A percentile compares a stretch with the other conserved stretches of the same genome.
Conservation (phyloP, 2,113 vertebrate genomes). For the Sinocyclocheilus rhinocerous region DNA sequence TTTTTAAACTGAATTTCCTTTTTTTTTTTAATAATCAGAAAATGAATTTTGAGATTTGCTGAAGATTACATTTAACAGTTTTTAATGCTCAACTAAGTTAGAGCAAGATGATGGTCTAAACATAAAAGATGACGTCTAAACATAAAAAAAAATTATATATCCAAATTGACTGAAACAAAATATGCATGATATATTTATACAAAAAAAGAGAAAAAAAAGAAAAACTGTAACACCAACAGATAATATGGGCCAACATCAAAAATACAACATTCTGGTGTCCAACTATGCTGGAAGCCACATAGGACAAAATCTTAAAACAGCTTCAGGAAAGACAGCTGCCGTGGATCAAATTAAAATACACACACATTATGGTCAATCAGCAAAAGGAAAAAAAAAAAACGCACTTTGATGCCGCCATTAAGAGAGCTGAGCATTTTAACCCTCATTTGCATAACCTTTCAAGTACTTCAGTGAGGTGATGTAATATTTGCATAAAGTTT, state of each 20-base stretch:
- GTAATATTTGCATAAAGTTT: constrained; percentile 27
- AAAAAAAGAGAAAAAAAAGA: background rate
- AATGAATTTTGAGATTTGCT: too few species aligned
- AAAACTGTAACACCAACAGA: background rate
- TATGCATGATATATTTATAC: background rate
- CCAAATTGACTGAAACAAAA: background rate
- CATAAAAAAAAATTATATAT: too few species aligned
- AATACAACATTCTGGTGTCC: background rate
- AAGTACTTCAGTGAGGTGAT: constrained; percentile 53
- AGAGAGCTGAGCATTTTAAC: constrained; percentile 62
- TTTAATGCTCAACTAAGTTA: too few species aligned
- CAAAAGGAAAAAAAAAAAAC: background rate
- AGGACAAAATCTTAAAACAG: background rate
- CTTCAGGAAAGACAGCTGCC: background rate
- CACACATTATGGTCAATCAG: background rate
- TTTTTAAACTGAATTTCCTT: too few species aligned
- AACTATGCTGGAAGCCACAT: background rate
- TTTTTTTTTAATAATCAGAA: too few species aligned
- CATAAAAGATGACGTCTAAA: too few species aligned
- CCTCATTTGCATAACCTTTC: constrained; percentile 60
- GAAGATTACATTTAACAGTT: too few species aligned
- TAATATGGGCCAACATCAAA: background rate
- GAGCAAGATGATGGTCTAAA: too few species aligned
- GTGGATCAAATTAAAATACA: background rate
- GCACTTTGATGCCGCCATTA: background rate